phyloP scores from a whole-genome alignment of 1,140 invertebrate species.

The Zaprionus kolodkinae region DNA sequence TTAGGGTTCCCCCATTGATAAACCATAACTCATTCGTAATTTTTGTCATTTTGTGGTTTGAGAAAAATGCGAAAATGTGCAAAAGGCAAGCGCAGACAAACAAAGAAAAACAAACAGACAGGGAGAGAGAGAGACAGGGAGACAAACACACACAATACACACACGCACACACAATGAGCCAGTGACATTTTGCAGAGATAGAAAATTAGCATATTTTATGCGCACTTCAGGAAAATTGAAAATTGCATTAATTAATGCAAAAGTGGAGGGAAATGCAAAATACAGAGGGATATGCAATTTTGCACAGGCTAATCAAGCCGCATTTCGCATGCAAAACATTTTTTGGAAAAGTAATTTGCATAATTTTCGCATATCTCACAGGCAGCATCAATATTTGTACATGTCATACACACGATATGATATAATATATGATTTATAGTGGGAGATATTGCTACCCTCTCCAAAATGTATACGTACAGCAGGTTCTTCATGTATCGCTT shows the following conservation, averaged over 20 bases:
- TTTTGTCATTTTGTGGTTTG: constrained; percentile 61
- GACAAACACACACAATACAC: background rate
- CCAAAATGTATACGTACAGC: constrained; percentile 75
- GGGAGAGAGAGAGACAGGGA: constrained; percentile 17
- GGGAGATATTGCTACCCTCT: background rate
- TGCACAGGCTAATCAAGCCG: constrained; percentile 25
- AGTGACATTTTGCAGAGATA: background rate
- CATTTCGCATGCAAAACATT: constrained; percentile 30
- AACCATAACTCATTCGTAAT: constrained; percentile 65
- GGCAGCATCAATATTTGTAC: constrained; percentile 50
- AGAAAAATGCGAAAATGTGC: constrained; percentile 25
- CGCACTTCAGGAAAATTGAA: constrained; percentile 49
- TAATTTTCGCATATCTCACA: constrained; percentile 76
- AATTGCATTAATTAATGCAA: constrained; percentile 65
- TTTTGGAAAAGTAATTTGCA: constrained; percentile 53
- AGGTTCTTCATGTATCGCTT: constrained; percentile 86
- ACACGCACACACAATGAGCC: constrained; percentile 12
- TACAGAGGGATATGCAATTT: constrained; percentile 33
- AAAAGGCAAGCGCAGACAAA: constrained; percentile 28
- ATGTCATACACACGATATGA: constrained; percentile 5
- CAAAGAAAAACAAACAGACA: constrained; percentile 40
- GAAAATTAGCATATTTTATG: constrained; percentile 73
- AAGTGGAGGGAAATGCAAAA: constrained; percentile 8
- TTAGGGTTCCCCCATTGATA: constrained; percentile 33
- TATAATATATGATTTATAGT: constrained; percentile 21